Evolutionary conservation across 2,113 vertebrate species (phyloP).

Genomic region (Urocynchramus pylzowi): DNA sequence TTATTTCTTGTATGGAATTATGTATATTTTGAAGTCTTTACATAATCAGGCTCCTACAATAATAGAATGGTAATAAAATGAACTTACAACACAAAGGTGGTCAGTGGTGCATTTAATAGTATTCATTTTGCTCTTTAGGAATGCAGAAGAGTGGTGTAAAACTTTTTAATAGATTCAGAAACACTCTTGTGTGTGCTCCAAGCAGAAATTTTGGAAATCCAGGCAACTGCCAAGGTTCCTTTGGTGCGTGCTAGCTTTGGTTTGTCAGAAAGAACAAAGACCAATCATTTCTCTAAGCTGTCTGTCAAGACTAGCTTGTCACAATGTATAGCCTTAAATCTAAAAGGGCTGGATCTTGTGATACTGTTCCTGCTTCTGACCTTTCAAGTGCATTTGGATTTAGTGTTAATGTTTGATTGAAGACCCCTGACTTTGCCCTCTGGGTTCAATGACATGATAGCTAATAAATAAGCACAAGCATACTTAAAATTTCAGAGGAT

Average conservation of each 20-base stretch:
- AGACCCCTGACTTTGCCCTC: background rate
- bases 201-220: background rate
- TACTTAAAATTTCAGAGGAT: background rate
- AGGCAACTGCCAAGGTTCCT: background rate
- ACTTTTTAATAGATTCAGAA: background rate
- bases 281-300: background rate
- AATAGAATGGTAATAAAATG: background rate
- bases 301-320: background rate
- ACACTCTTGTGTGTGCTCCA: accelerated
- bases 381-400: background rate
- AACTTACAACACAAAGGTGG: background rate
- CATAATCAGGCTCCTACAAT: background rate
- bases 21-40: background rate
- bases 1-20: background rate
- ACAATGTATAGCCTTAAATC: background rate
- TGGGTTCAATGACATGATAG: accelerated
- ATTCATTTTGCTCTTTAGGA: background rate
- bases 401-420: background rate
- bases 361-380: background rate
- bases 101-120: background rate
- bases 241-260: background rate
- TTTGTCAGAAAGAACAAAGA: background rate
- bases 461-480: background rate
- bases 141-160: background rate
- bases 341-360: background rate